These are phyloP conservation scores for Ecdyonurus torrentis DNA, from an alignment of 2,888 invertebrate species.

Conservation along the genomic window DNA sequence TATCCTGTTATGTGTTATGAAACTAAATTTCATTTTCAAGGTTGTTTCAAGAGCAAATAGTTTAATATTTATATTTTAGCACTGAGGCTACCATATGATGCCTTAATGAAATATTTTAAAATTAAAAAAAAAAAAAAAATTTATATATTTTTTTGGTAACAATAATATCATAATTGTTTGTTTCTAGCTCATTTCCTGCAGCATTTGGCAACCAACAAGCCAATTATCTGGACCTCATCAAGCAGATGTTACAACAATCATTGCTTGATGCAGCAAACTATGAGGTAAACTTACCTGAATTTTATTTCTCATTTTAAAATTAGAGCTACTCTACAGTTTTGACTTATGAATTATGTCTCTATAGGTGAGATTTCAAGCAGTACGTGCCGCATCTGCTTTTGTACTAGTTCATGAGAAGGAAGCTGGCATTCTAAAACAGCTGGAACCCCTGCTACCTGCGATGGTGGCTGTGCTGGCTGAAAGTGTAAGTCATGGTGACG, in stretches of 20 bases:
- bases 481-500: constrained; percentile 67
- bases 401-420: constrained; percentile 89
- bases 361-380: constrained; percentile 58
- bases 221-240: constrained; percentile 81
- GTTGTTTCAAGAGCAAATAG: too few species aligned
- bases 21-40: too few species aligned
- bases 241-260: constrained; percentile 82
- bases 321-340: too few species aligned
- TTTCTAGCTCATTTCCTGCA: constrained; percentile 70
- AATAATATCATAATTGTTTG: constrained; percentile 1
- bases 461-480: constrained; percentile 59
- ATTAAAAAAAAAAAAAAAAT: not conserved
- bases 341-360: constrained; percentile 6
- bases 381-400: constrained; percentile 71
- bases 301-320: too few species aligned
- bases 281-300: constrained; percentile 30
- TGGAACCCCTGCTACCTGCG: constrained; percentile 66
- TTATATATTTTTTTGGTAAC: not conserved
- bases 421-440: constrained; percentile 72
- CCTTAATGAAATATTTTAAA: too few species aligned
- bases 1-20: too few species aligned
- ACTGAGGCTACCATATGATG: too few species aligned
- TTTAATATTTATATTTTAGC: too few species aligned
- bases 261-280: constrained; percentile 53
- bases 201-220: constrained; percentile 93